phyloP scores from a whole-genome alignment of 2,888 invertebrate species.

The Aspidiotus destructor region DNA sequence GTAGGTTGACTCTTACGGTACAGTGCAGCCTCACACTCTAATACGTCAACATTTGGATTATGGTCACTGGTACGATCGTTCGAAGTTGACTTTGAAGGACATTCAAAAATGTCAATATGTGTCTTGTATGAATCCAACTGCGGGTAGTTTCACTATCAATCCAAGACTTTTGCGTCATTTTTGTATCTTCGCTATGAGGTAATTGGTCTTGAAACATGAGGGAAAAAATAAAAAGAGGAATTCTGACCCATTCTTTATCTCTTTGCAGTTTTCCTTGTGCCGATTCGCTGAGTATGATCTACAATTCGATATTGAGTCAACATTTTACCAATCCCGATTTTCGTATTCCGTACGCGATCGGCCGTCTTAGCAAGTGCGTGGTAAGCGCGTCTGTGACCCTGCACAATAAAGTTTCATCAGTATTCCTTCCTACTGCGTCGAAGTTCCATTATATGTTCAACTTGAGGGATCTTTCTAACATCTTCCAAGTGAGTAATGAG shows the following conservation, averaged over 20 bases:
- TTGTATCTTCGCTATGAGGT: constrained; percentile 73
- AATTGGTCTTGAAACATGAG: neutral
- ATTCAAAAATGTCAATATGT: constrained; percentile 96
- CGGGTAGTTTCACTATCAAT: constrained; percentile 93
- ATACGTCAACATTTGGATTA: constrained; percentile 94
- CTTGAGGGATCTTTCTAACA: constrained; percentile 84
- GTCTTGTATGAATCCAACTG: constrained; percentile 96
- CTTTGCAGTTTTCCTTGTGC: constrained; percentile 55
- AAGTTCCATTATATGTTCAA: constrained; percentile 97
- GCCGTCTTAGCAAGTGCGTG: constrained; percentile 58
- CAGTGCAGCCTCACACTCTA: constrained; percentile 91
- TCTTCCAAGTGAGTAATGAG: constrained; percentile 65
- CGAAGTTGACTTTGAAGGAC: constrained; percentile 78
- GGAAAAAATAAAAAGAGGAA: neutral
- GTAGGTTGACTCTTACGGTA: constrained; percentile 72
- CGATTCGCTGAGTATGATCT: constrained; percentile 80
- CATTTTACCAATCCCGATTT: constrained; percentile 74
- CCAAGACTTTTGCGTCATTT: constrained; percentile 85
- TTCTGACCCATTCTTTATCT: neutral
- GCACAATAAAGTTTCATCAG: constrained; percentile 74
- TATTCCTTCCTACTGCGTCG: constrained; percentile 88
- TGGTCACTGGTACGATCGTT: constrained; percentile 88
- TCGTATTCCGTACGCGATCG: constrained; percentile 61
- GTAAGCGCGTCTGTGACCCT: constrained; percentile 73
- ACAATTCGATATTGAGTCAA: constrained; percentile 75